These are phyloP conservation scores for Magallana ariakensis DNA, from an alignment of 1,140 invertebrate species.

Conservation along the genomic window DNA sequence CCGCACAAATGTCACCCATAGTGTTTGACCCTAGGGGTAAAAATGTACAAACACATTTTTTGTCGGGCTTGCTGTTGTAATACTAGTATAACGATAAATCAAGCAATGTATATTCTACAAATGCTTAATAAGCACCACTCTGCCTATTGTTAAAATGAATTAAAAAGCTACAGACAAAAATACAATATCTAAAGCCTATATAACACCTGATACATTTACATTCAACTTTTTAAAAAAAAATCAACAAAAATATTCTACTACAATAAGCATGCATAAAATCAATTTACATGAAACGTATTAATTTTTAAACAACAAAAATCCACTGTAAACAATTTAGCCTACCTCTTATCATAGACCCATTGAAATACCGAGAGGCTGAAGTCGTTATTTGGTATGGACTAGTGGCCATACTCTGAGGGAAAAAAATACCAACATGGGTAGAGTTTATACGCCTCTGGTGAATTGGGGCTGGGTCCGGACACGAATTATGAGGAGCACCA, in stretches of 20 bases:
- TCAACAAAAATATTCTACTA: not conserved
- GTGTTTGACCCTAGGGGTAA: conserved; percentile 26
- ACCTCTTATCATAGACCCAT: conserved; percentile 50
- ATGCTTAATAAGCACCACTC: too few species aligned
- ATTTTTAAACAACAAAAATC: too few species aligned
- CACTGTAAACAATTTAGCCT: not conserved
- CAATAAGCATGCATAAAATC: not conserved
- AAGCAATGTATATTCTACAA: too few species aligned
- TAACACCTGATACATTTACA: too few species aligned
- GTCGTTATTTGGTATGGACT: conserved; percentile 50
- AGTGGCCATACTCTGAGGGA: conserved; percentile 43
- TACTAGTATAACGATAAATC: too few species aligned
- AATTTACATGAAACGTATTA: too few species aligned
- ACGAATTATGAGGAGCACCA: conserved; percentile 51
- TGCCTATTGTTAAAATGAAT: too few species aligned
- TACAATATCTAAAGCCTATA: too few species aligned
- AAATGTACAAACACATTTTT: not conserved
- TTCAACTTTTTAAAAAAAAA: not conserved
- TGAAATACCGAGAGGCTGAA: conserved; percentile 2
- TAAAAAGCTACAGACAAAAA: too few species aligned
- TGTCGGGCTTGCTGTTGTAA: not conserved
- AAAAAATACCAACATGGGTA: conserved; percentile 56
- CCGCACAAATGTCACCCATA: conserved; percentile 12
- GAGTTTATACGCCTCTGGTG: conserved; percentile 50
- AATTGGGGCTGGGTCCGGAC: conserved; percentile 50